These are phyloP conservation scores for Calliopsis andreniformis DNA, from an alignment of 1,140 invertebrate genomes.

Conservation along the genomic window DNA sequence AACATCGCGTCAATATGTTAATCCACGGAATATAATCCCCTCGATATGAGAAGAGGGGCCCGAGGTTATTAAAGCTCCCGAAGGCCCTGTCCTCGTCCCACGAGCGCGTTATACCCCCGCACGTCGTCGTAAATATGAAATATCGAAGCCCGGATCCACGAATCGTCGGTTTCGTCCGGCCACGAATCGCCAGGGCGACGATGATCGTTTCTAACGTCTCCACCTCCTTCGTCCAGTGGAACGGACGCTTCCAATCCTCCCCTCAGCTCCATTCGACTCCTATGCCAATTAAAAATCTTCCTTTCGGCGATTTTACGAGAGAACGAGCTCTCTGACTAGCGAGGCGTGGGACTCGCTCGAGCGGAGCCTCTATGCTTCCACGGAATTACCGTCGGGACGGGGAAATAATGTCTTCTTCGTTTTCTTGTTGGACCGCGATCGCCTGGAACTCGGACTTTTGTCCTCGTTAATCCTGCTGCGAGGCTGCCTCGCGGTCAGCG, in stretches of 20 bases:
- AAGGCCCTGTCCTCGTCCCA: constrained; percentile 34
- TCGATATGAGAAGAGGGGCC: constrained; percentile 64
- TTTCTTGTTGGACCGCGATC: constrained; percentile 6
- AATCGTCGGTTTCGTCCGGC: constrained; percentile 50
- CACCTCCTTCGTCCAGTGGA: constrained; percentile 15
- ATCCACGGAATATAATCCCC: constrained; percentile 78
- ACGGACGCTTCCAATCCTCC: background rate
- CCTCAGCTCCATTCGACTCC: constrained; percentile 27
- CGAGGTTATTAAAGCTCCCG: constrained; percentile 76
- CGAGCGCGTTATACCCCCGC: constrained; percentile 67
- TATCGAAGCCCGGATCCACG: constrained; percentile 74
- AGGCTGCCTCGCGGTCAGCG: background rate
- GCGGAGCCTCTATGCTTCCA: constrained; percentile 12
- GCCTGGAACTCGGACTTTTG: constrained; percentile 23
- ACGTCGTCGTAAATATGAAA: constrained; percentile 80
- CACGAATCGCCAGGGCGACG: constrained; percentile 50
- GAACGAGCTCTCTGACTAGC: background rate
- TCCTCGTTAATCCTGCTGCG: constrained; percentile 16
- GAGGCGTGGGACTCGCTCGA: constrained; percentile 29
- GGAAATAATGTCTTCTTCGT: constrained; percentile 18
- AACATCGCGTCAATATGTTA: constrained; percentile 80
- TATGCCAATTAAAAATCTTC: constrained; percentile 68
- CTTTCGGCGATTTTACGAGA: constrained; percentile 67
- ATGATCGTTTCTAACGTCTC: constrained; percentile 53
- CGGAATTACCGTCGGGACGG: constrained; percentile 19